These are phyloP conservation scores for Drosophila parthenogenetica DNA, from an alignment of 2,888 invertebrate species.

Conservation along the genomic window DNA sequence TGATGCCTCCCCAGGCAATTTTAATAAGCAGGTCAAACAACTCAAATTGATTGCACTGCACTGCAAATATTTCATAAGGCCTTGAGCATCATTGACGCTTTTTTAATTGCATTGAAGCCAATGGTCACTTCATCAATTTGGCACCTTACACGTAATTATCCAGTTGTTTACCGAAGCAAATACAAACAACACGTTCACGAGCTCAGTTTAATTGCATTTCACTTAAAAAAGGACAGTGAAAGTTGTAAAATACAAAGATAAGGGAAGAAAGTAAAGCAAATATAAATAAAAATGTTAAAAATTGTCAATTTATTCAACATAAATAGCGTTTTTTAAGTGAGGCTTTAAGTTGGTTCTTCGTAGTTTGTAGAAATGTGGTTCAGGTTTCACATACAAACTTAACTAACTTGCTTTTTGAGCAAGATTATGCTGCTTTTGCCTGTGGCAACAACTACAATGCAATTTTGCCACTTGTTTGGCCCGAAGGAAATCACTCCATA, in stretches of 20 bases:
- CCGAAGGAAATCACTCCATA: constrained; percentile 9
- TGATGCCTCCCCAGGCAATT: neutral
- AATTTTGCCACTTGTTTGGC: constrained; percentile 29
- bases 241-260: neutral
- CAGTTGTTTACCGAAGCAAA: constrained; percentile 23
- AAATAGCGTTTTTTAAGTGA: too few species aligned
- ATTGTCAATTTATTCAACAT: too few species aligned
- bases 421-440: constrained; percentile 39
- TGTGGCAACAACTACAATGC: constrained; percentile 30
- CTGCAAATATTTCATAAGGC: constrained; percentile 29
- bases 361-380: neutral
- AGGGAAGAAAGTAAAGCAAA: neutral
- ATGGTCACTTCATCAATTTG: constrained; percentile 63
- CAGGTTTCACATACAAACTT: constrained; percentile 3
- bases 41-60: constrained; percentile 43
- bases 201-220: neutral
- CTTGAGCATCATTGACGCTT: constrained; percentile 10
- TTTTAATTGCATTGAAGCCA: constrained; percentile 46
- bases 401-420: constrained; percentile 17
- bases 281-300: too few species aligned
- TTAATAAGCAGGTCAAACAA: constrained; percentile 22
- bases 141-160: constrained; percentile 48
- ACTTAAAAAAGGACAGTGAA: neutral
- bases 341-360: too few species aligned
- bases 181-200: constrained; percentile 14